A percentile compares a stretch with the other conserved stretches of the same genome.
Evolutionary conservation across 1,140 invertebrate genomes (phyloP).

Genomic region (Drosophila pectinifera): DNA sequence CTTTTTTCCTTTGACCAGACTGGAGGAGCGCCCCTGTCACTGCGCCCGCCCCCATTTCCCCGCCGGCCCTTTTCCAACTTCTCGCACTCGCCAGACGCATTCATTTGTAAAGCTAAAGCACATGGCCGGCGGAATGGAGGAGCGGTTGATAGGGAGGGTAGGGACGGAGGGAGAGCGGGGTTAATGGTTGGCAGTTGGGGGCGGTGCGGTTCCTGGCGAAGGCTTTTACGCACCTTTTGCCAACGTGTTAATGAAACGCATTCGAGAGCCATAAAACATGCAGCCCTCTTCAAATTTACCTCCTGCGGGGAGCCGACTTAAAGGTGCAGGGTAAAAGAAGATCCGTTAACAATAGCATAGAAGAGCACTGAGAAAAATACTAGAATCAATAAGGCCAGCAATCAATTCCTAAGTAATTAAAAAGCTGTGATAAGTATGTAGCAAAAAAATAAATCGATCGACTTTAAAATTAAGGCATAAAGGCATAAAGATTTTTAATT

Average conservation of each 20-base stretch:
- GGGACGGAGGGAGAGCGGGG: background rate
- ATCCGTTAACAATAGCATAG: slow-evolving; percentile 13
- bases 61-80: slow-evolving; percentile 15
- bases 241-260: slow-evolving; percentile 81
- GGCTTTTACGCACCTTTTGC: slow-evolving; percentile 76
- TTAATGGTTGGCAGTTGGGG: background rate
- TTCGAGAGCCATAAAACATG: slow-evolving; percentile 60
- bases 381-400: too few species aligned
- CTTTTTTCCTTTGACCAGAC: slow-evolving; percentile 78
- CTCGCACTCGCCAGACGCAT: slow-evolving; percentile 67
- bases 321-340: slow-evolving; percentile 20
- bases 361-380: background rate
- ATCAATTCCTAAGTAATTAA: too few species aligned
- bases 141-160: background rate
- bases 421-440: too few species aligned
- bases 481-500: slow-evolving; percentile 41
- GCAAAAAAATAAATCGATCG: too few species aligned
- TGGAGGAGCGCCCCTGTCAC: slow-evolving; percentile 23
- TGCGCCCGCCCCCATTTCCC: slow-evolving; percentile 1
- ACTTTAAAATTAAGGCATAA: too few species aligned
- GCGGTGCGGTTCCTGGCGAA: slow-evolving; percentile 16
- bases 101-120: slow-evolving; percentile 77
- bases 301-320: slow-evolving; percentile 7
- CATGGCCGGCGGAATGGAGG: slow-evolving; percentile 18
- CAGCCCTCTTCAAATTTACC: slow-evolving; percentile 22